Percentiles rank a stretch among this genome's conserved stretches.
Conservation (phyloP, 2,797 vertebrate species). For the Diplodus puntazzo region DNA sequence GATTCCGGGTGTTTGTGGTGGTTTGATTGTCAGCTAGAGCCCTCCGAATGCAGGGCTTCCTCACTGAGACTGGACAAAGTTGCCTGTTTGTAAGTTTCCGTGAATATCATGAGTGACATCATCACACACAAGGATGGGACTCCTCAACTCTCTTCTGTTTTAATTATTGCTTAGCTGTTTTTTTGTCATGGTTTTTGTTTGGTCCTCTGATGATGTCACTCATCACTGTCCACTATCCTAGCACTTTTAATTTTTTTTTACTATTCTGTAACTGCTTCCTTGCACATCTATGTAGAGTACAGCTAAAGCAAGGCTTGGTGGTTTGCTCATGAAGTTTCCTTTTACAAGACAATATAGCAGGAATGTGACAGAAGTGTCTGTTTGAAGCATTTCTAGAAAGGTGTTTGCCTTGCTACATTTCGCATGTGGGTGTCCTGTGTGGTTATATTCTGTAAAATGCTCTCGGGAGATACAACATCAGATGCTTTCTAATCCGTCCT, state of each 20-base stretch:
- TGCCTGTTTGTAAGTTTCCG: conserved; percentile 81
- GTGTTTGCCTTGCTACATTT: conserved; percentile 73
- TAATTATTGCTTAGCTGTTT: conserved; percentile 16
- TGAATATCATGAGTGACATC: conserved; percentile 71
- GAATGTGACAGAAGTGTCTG: conserved; percentile 54
- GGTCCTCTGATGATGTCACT: conserved; percentile 62
- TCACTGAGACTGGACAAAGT: conserved; percentile 78
- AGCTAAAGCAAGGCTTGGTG: conserved; percentile 63
- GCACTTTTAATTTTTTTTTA: conserved; percentile 26
- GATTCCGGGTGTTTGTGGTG: conserved; percentile 74
- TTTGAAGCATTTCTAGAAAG: conserved; percentile 51
- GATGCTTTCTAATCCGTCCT: conserved; percentile 60
- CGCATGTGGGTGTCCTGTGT: conserved; percentile 77
- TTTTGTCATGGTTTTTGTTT: conserved; percentile 28
- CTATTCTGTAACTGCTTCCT: conserved; percentile 56
- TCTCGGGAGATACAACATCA: conserved; percentile 44
- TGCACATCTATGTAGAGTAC: conserved; percentile 63
- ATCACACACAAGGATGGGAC: conserved; percentile 62
- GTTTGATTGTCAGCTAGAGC: conserved; percentile 78
- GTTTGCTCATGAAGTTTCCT: conserved; percentile 64
- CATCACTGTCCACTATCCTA: conserved; percentile 52
- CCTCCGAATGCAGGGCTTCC: conserved; percentile 74
- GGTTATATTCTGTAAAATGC: conserved; percentile 55
- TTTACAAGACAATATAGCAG: conserved; percentile 39
- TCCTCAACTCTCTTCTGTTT: conserved; percentile 42